These are phyloP conservation scores for Datnioides undecimradiatus DNA, from an alignment of 2,113 vertebrate genomes.

Conservation along the genomic window DNA sequence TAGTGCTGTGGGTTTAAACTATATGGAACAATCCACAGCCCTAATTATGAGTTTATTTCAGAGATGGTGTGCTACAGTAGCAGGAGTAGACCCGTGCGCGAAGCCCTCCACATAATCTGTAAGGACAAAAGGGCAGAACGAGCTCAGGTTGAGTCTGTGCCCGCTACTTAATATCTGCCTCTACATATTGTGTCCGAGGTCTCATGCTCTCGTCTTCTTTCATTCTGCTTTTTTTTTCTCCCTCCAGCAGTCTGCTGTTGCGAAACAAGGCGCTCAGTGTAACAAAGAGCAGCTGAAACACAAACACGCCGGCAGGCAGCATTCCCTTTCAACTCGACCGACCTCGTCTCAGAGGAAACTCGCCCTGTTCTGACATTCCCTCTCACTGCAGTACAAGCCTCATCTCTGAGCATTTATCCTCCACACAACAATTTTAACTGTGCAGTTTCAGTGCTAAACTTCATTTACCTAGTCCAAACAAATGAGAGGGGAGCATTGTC, in stretches of 20 bases:
- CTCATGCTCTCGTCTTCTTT: neutral
- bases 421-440: neutral
- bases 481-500: no score
- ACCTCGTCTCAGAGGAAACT: slow-evolving; percentile 39
- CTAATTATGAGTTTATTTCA: neutral
- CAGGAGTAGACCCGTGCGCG: neutral
- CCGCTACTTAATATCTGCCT: slow-evolving; percentile 69
- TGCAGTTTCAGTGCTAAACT: neutral
- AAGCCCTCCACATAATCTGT: neutral
- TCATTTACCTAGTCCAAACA: neutral
- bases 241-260: slow-evolving; percentile 77
- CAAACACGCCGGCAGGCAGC: slow-evolving; percentile 62
- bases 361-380: slow-evolving; percentile 22
- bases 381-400: slow-evolving; percentile 6
- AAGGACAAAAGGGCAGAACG: neutral
- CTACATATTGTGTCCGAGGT: slow-evolving; percentile 73
- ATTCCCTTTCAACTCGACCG: slow-evolving; percentile 55
- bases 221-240: neutral
- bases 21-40: neutral
- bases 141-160: neutral
- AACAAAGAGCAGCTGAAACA: slow-evolving; percentile 67
- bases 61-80: neutral
- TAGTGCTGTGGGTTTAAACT: neutral
- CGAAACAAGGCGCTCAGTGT: slow-evolving; percentile 68
- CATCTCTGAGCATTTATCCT: neutral